Percentiles rank a stretch among this genome's conserved stretches.
Evolutionary conservation across 2,113 vertebrate species (phyloP).

Genomic region (Dromiciops gliroides): DNA sequence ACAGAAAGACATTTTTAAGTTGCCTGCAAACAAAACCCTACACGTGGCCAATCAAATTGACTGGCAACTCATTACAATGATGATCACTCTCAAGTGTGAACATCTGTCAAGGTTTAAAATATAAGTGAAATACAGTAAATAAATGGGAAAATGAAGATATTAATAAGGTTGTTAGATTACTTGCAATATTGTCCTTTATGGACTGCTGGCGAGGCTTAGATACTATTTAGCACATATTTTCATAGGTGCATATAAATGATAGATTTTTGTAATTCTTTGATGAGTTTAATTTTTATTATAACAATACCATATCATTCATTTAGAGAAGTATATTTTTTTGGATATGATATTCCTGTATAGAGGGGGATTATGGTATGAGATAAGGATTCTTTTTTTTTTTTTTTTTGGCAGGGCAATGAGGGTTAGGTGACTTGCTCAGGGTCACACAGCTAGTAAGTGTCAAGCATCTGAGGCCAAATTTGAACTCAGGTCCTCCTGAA

Average conservation of each 20-base stretch:
- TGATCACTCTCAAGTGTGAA: slow-evolving; percentile 3
- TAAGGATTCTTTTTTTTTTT: too few species aligned
- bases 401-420: too few species aligned
- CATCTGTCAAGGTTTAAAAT: slow-evolving; percentile 32
- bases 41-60: too few species aligned
- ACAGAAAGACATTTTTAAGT: too few species aligned
- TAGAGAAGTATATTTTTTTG: not conserved
- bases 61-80: not conserved
- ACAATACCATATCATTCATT: not conserved
- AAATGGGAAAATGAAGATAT: slow-evolving; percentile 10
- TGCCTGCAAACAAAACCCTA: too few species aligned
- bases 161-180: slow-evolving; percentile 30
- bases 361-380: too few species aligned
- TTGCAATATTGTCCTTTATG: not conserved
- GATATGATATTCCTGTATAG: not conserved
- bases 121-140: not conserved
- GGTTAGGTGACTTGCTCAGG: too few species aligned
- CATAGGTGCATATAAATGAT: not conserved
- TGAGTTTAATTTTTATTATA: slow-evolving; percentile 31
- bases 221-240: not conserved
- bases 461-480: too few species aligned
- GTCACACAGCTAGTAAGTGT: too few species aligned
- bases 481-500: too few species aligned
- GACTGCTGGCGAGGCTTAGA: not conserved
- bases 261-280: slow-evolving; percentile 33